Evolutionary conservation across 2,797 vertebrate species (phyloP).

Genomic region (Crypturellus tataupa): DNA sequence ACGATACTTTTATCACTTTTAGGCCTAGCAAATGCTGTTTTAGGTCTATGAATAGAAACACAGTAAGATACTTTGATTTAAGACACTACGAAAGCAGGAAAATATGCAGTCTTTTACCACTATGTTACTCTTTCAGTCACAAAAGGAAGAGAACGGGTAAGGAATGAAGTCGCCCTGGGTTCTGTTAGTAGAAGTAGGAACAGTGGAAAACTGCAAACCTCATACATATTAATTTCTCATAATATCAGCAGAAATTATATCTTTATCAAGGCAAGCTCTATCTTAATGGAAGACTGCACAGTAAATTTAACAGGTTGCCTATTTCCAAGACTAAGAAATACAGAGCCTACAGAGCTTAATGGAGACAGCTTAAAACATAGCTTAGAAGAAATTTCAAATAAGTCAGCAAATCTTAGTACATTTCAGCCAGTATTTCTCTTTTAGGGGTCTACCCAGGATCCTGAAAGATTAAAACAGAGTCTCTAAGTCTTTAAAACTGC

Average conservation of each 20-base stretch:
- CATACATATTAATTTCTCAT: not conserved
- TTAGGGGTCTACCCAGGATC: not conserved
- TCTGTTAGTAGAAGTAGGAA: not conserved
- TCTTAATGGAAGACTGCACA: not conserved
- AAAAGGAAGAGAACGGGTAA: not conserved
- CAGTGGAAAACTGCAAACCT: not conserved
- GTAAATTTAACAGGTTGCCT: not conserved
- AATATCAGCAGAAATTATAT: not conserved
- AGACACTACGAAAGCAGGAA: not conserved
- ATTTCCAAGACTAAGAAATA: not conserved
- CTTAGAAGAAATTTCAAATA: not conserved
- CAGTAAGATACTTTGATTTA: not conserved
- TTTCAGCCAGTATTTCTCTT: not conserved
- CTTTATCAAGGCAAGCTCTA: not conserved
- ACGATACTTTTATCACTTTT: not conserved
- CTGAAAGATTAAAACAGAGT: not conserved
- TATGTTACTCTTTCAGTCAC: not conserved
- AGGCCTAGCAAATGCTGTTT: not conserved
- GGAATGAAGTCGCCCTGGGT: not conserved
- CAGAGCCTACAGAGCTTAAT: too few species aligned
- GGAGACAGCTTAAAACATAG: not conserved
- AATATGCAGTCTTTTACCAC: not conserved
- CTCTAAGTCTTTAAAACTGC: not conserved
- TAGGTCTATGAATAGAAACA: not conserved
- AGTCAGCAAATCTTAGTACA: not conserved